A percentile compares a stretch with the other conserved stretches of the same genome.
phyloP scores from a whole-genome alignment of 2,113 vertebrate species.

The Nerophis lumbriciformis region DNA sequence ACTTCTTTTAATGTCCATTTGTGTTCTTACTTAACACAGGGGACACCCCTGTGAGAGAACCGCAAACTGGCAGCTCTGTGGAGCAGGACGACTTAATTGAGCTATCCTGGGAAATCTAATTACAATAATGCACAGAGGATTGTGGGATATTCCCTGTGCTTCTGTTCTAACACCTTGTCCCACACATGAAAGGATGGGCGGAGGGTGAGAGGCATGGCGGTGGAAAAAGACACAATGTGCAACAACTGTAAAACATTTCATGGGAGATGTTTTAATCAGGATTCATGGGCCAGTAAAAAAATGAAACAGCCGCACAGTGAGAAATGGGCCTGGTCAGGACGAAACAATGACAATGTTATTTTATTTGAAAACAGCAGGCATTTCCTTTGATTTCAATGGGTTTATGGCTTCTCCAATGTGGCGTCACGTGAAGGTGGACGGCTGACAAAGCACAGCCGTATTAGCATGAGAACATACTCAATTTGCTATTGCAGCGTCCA shows the following conservation, averaged over 20 bases:
- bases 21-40: slow-evolving; percentile 66
- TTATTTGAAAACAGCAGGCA: not conserved
- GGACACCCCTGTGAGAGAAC: slow-evolving; percentile 63
- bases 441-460: slow-evolving; percentile 12
- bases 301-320: slow-evolving; percentile 18
- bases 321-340: slow-evolving; percentile 32
- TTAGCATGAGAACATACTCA: slow-evolving; percentile 18
- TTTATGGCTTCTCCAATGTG: slow-evolving; percentile 3
- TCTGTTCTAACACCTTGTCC: slow-evolving; percentile 50
- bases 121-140: slow-evolving; percentile 71
- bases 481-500: slow-evolving; percentile 40
- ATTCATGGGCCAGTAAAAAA: slow-evolving; percentile 62
- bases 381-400: not conserved
- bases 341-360: slow-evolving; percentile 31
- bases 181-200: slow-evolving; percentile 21
- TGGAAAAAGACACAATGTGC: slow-evolving; percentile 37
- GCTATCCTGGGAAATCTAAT: slow-evolving; percentile 74
- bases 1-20: slow-evolving; percentile 36
- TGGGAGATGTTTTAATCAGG: slow-evolving; percentile 62
- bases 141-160: slow-evolving; percentile 57
- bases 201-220: slow-evolving; percentile 27
- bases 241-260: slow-evolving; percentile 61
- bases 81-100: slow-evolving; percentile 72
- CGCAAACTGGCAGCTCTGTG: slow-evolving; percentile 59
- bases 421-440: slow-evolving; percentile 3